Evolutionary conservation across 2,113 vertebrate genomes (phyloP), one percentile per base, ranked within the genome.

Genomic region (Aegotheles bennettii): DNA sequence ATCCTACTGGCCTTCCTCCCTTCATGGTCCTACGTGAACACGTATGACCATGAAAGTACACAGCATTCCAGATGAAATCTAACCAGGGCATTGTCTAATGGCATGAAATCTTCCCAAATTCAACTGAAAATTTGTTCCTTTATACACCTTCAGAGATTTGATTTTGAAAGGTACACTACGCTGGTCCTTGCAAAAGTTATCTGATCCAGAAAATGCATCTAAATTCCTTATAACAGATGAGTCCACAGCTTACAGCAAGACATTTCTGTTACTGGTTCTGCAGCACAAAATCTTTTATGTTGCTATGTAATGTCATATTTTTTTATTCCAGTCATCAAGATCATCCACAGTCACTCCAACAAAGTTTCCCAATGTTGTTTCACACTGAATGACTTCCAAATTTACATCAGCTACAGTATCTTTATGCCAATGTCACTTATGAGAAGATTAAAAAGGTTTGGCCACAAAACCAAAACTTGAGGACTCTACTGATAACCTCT

Each of bases 11-110:
- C 12, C 11, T 21, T 68, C 64, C 36, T 69, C 9, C 18, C 18
- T 15, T 45, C 0, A 1, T 10, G 7, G 60, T 68, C 40, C 33
- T 36, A 86, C 10, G 9, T 35, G 29, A 93, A 57, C 24, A 50
- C 0, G 1, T 29, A 75, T 7, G 25, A 60, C 15, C n/a, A 60
- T 18, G 54, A 59, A 65, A 4, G 0, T 13, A 80, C 1, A 0
- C 6, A 61, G 36, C 19, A 79, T 16, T 47, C 11, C 45, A 61
- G 16, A 76, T 10, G 7, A 86, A 89, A 69, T 67, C 16, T 56
- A 83, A 67, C 5, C 5, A 86, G 18, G 33, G 78, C 14, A n/a
- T 11, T 26, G 4, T 29, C 43, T 5, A 48, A 16, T 12, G 9
- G 24, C 16, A 57, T 7, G 5, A 65, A 57, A 86, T 40, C 36